Percentiles rank a stretch among this genome's conserved stretches.
phyloP scores from a whole-genome alignment of 2,888 invertebrate species.

The Vanessa cardui region DNA sequence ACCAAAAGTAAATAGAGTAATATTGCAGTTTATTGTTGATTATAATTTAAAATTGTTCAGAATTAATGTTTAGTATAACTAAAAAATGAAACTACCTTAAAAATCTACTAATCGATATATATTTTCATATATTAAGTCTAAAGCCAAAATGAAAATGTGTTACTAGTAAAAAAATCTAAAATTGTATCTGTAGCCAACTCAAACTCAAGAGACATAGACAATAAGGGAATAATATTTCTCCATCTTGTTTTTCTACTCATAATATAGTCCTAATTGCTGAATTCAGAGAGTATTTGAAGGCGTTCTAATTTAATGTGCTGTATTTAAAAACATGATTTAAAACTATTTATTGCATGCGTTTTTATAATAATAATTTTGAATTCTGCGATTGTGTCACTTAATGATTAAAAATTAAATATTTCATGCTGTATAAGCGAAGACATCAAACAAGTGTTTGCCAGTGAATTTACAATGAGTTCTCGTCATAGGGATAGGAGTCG shows the following conservation, averaged over 20 bases:
- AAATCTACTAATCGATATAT: too few relatives aligned
- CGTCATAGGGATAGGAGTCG: conserved; percentile 80
- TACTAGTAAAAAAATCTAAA: not conserved
- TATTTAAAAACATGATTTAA: too few relatives aligned
- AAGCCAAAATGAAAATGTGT: not conserved
- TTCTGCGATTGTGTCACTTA: not conserved
- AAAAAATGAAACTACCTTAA: too few relatives aligned
- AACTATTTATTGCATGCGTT: not conserved
- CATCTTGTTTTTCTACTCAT: conserved; percentile 9
- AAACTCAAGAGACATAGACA: not conserved
- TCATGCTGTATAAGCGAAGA: too few relatives aligned
- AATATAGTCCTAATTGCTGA: not conserved
- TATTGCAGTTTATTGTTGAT: too few relatives aligned
- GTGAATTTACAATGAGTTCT: conserved; percentile 71
- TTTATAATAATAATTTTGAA: not conserved
- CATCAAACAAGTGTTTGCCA: conserved; percentile 3
- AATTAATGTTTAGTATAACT: too few relatives aligned
- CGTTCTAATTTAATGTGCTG: not conserved
- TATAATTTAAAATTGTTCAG: too few relatives aligned
- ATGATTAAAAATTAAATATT: too few relatives aligned
- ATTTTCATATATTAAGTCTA: too few relatives aligned
- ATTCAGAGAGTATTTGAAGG: too few relatives aligned
- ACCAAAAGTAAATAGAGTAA: too few relatives aligned
- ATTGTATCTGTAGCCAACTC: not conserved
- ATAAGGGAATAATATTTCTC: not conserved